These are phyloP conservation scores for Dreissena rostriformis DNA, from an alignment of 1,140 invertebrate genomes.

Conservation along the genomic window DNA sequence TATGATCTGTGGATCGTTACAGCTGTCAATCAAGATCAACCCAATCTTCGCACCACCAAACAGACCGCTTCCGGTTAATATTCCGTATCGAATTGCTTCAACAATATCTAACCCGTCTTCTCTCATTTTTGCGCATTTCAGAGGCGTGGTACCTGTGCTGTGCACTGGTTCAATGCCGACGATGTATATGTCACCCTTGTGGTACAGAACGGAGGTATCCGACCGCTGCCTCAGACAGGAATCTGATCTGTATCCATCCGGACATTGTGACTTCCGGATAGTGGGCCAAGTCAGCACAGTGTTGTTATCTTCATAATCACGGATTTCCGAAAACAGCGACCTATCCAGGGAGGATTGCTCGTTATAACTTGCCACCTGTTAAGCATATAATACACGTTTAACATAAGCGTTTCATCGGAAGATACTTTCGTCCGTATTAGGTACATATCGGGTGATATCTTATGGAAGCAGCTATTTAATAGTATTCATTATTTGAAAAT, in stretches of 20 bases:
- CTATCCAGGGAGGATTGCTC: not conserved
- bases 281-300: not conserved
- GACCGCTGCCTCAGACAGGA: not conserved
- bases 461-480: too few relatives aligned
- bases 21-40: slow-evolving; percentile 48
- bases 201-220: slow-evolving; percentile 2
- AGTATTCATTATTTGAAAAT: too few relatives aligned
- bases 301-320: slow-evolving; percentile 19
- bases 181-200: slow-evolving; percentile 45
- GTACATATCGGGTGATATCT: too few relatives aligned
- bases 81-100: slow-evolving; percentile 42
- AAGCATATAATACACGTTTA: slow-evolving; percentile 5
- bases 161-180: slow-evolving; percentile 48
- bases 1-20: slow-evolving; percentile 47
- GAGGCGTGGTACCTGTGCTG: slow-evolving; percentile 16
- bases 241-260: slow-evolving; percentile 13
- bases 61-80: not conserved
- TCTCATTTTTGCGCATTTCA: slow-evolving; percentile 46
- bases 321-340: not conserved
- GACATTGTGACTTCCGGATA: slow-evolving; percentile 31
- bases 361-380: slow-evolving; percentile 21
- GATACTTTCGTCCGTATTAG: too few relatives aligned
- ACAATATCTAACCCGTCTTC: slow-evolving; percentile 35
- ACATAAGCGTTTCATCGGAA: too few relatives aligned
- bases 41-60: slow-evolving; percentile 26